These are phyloP conservation scores for Melozone crissalis DNA, from an alignment of 2,113 vertebrate genomes.

Conservation along the genomic window DNA sequence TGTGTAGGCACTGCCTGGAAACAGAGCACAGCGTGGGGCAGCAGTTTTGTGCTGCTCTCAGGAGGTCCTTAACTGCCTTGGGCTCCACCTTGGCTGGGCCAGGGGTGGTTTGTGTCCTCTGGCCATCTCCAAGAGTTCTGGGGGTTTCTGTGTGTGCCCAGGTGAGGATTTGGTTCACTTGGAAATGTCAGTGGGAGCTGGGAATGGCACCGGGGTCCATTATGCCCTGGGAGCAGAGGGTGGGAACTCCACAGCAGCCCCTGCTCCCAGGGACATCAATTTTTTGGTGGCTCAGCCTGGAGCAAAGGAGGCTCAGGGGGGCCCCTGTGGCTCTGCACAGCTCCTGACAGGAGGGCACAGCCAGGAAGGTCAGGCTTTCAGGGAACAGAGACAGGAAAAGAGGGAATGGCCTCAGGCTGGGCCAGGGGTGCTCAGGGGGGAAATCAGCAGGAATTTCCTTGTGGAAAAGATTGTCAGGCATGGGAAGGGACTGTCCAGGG, in stretches of 20 bases:
- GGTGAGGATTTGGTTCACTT: neutral
- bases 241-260: neutral
- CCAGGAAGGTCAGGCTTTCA: fast-evolving
- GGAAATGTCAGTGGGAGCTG: fast-evolving
- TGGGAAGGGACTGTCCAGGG: neutral
- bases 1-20: neutral
- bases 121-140: neutral
- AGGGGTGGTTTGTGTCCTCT: neutral
- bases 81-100: fast-evolving
- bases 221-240: neutral
- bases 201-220: fast-evolving
- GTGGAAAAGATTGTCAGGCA: fast-evolving
- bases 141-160: fast-evolving
- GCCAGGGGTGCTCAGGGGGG: neutral
- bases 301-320: neutral
- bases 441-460: neutral
- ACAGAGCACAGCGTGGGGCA: fast-evolving
- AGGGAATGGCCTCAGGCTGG: neutral
- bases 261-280: neutral
- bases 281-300: neutral
- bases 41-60: neutral
- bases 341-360: neutral
- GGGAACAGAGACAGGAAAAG: neutral
- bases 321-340: neutral
- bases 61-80: neutral